Conservation (phyloP, 2,797 vertebrate genomes). For the Myotis myotis region DNA sequence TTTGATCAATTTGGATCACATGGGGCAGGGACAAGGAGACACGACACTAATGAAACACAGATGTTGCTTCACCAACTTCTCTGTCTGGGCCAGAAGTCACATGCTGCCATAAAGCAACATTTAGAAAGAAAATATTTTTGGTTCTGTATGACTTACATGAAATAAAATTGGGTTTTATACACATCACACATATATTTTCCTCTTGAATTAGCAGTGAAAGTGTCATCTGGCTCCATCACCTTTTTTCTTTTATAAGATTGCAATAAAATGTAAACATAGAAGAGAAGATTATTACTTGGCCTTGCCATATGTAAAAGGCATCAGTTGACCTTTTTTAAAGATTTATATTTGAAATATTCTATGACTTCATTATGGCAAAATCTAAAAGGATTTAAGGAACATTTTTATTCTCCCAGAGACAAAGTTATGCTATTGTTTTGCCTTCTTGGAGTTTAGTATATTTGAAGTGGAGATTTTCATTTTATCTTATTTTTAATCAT, state of each 20-base stretch:
- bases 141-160: slow-evolving; percentile 50
- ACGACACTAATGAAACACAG: slow-evolving; percentile 56
- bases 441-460: background rate
- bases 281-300: background rate
- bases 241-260: slow-evolving; percentile 16
- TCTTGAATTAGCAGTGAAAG: background rate
- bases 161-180: slow-evolving; percentile 50
- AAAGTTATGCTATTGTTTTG: background rate
- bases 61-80: slow-evolving; percentile 66
- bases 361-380: background rate
- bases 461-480: background rate
- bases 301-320: slow-evolving; percentile 33
- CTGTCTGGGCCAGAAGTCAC: slow-evolving; percentile 67
- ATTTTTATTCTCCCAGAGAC: background rate
- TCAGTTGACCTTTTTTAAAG: background rate
- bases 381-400: slow-evolving; percentile 17
- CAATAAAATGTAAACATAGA: background rate
- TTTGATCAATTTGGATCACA: slow-evolving; percentile 47
- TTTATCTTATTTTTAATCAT: background rate
- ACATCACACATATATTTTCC: slow-evolving; percentile 20
- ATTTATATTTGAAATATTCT: slow-evolving; percentile 28
- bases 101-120: slow-evolving; percentile 50
- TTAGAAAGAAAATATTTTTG: slow-evolving; percentile 55
- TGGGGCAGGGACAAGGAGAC: background rate
- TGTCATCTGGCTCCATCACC: background rate